Evolutionary conservation across 2,888 invertebrate species (phyloP).

Genomic region (Dasypolia templi): DNA sequence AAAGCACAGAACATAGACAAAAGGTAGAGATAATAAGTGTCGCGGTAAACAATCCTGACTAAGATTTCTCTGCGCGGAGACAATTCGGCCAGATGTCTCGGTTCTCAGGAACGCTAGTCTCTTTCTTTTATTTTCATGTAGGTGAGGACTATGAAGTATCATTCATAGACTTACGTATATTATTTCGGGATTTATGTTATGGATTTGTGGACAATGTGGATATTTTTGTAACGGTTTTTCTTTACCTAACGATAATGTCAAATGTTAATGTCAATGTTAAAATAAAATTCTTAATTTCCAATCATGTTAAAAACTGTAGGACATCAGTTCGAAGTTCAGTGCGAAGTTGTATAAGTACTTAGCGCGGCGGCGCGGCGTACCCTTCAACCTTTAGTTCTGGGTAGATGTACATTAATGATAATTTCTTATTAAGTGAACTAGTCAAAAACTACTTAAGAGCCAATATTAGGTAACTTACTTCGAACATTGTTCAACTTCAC

Average conservation of each 20-base stretch:
- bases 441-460: constrained; percentile 55
- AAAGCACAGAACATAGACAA: constrained; percentile 55
- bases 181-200: constrained; percentile 20
- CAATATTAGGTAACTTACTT: constrained; percentile 62
- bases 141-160: constrained; percentile 14
- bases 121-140: constrained; percentile 48
- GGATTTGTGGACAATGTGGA: background rate
- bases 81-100: constrained; percentile 52
- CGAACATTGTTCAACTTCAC: constrained; percentile 48
- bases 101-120: constrained; percentile 43
- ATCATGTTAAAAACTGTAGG: background rate
- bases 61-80: constrained; percentile 58
- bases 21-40: constrained; percentile 60
- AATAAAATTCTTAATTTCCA: background rate
- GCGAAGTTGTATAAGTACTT: constrained; percentile 41
- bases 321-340: background rate
- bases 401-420: constrained; percentile 60
- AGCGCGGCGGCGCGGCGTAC: constrained; percentile 2
- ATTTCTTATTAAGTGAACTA: constrained; percentile 55
- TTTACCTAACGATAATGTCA: background rate
- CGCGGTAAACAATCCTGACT: constrained; percentile 61
- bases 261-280: background rate
- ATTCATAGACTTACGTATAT: constrained; percentile 9
- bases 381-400: constrained; percentile 23
- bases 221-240: background rate